phyloP scores from a whole-genome alignment of 2,113 vertebrate species.

The Podilymbus podiceps region DNA sequence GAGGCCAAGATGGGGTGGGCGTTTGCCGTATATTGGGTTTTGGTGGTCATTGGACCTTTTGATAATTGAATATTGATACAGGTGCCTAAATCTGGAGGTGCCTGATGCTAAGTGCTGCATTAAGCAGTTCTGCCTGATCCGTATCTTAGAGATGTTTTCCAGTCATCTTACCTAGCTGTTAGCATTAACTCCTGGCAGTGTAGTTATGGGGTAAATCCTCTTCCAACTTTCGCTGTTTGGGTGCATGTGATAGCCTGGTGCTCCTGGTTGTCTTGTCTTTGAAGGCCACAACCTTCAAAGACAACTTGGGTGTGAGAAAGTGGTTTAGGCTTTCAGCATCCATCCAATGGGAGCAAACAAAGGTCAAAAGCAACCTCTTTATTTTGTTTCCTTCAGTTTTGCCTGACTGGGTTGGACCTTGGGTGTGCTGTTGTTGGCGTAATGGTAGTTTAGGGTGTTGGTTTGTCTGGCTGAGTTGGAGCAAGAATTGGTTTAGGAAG shows the following conservation, averaged over 20 bases:
- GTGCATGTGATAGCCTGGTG: accelerated
- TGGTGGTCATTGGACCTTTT: neutral
- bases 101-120: neutral
- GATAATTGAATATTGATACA: neutral
- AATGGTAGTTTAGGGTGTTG: neutral
- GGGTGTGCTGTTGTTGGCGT: neutral
- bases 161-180: neutral
- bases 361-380: neutral
- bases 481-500: neutral
- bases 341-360: neutral
- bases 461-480: neutral
- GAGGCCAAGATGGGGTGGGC: neutral
- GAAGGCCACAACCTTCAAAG: neutral
- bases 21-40: neutral
- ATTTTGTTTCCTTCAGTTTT: neutral
- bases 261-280: neutral
- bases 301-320: neutral
- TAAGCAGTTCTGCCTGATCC: neutral
- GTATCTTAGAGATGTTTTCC: neutral
- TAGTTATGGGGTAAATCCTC: neutral
- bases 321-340: neutral
- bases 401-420: accelerated
- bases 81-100: neutral
- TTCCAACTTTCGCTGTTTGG: accelerated
- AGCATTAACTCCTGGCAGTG: neutral